Evolutionary conservation across 2,797 vertebrate genomes (phyloP), one percentile per base, ranked within the genome.

Genomic region (Parotocinclus haroldoi): DNA sequence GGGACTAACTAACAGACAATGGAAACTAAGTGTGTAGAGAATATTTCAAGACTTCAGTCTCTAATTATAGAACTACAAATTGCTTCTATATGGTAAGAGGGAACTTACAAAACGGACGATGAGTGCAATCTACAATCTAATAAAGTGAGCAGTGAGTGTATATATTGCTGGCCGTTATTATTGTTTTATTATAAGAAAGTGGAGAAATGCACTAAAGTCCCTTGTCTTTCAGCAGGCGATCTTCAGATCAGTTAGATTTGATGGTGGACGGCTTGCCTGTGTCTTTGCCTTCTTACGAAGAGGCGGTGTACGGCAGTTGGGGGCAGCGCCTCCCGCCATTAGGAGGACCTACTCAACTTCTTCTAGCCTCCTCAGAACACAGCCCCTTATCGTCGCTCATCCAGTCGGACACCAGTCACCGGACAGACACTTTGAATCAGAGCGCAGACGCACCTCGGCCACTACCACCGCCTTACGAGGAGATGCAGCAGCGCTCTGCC

Each of bases 221-320:
- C 27, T 10, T 0, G 18, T 27, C 44, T 69, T 10, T 57, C 79
- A 86, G 80, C 69, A 86, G 89, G 4, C 83, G 85, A 7, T 84
- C 87, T 36, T 89, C 90, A 0, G 90, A 91, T 81, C 89, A 91
- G 75, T 48, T 89, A 78, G 89, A 90, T 77, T 80, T 89, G 72
- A 84, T 90, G 81, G 86, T 85, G 65, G 88, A 89, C 8, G 83
- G 86, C 2, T 73, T 82, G 17, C 84, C 82, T 0, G 81, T 88
- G 0, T 79, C 85, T 2, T 86, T 91, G 0, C 91, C 89, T 1
- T 87, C 89, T 73, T 91, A 91, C 0, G 89, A 91, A 71, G 91
- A 91, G 79, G 90, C 89, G 0, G 74, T 91, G 14, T 91, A 89
- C 0, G 80, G 89, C 44, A 90, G 86, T 77, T 87, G 85, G 86